A percentile compares a stretch with the other conserved stretches of the same genome.
Evolutionary conservation across 2,113 vertebrate species (phyloP).

Genomic region (Leptobrachium ailaonicum): DNA sequence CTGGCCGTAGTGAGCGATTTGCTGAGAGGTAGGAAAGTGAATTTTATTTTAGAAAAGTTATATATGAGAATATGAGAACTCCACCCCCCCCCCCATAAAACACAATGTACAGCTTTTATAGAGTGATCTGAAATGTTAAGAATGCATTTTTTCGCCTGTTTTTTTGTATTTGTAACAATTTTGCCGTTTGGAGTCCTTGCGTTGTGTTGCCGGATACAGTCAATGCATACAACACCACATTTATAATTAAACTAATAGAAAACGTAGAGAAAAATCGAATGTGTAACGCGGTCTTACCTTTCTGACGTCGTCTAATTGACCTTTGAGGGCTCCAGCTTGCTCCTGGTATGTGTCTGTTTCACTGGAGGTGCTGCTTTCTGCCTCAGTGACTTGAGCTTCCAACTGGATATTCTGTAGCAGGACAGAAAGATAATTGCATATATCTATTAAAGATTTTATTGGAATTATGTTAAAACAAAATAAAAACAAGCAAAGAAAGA

Average conservation of each 20-base stretch:
- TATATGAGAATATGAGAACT: not conserved
- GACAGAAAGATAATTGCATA: slow-evolving; percentile 28
- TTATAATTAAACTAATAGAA: too few species aligned
- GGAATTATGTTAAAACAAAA: not conserved
- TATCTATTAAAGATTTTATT: not conserved
- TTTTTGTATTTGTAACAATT: too few species aligned
- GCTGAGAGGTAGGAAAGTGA: slow-evolving; percentile 47
- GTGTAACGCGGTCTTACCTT: slow-evolving; percentile 46
- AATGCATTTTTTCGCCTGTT: too few species aligned
- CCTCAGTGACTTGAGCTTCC: slow-evolving; percentile 54
- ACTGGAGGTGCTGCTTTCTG: slow-evolving; percentile 55
- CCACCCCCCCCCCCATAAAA: too few species aligned
- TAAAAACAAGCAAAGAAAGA: too few species aligned
- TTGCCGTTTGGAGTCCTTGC: too few species aligned
- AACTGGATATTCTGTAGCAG: slow-evolving; percentile 56
- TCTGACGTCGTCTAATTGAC: slow-evolving; percentile 65
- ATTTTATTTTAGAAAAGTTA: not conserved
- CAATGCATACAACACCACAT: too few species aligned
- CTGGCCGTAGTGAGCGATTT: slow-evolving; percentile 68
- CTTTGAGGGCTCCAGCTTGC: slow-evolving; percentile 50
- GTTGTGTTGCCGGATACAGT: not conserved
- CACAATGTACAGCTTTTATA: too few species aligned
- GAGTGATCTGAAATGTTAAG: too few species aligned
- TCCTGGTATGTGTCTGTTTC: slow-evolving; percentile 63
- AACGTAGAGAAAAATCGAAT: too few species aligned